Evolutionary conservation across 1,140 invertebrate genomes (phyloP), one percentile per base, ranked within the genome.

Genomic region (Bathynomus jamesi): DNA sequence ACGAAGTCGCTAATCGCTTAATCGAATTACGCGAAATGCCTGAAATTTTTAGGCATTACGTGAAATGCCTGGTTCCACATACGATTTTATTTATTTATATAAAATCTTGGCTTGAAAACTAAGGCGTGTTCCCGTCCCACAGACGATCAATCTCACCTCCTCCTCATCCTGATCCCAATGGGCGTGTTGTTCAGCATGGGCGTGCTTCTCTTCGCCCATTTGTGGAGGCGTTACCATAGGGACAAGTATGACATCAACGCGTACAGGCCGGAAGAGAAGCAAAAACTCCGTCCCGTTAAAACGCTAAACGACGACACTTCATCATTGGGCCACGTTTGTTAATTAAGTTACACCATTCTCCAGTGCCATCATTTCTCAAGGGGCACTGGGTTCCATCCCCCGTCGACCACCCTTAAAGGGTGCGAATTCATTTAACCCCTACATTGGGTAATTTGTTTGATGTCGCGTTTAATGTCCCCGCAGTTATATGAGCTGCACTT

Each of bases 191-290:
- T 24, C 21, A 24, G 30, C 17, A 32, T 67, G 8, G 29, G 31
- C 13, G 30, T 28, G 4, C 17, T 28, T 21, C 30, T 67, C 31
- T 27, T 46, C 30, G 66, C 28, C n/a, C 21, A 64, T 28, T 40
- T 65, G 24, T 70, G 69, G 62, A 61, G 69, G 25, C 27, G 61
- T 17, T 65, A 65, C 40, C 69, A 70, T 63, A 40, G 69, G 11
- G 69, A 70, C 25, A 70, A 70, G 62, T 70, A 70, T 17, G 62
- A 70, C 62, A 70, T 70, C 30, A 70, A 65, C 28, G 61, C 31
- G 13, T 70, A 70, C 63, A 70, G 62, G 29, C 62, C 69, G 4
- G 63, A 64, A n/a, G 69, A 70, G 62, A 70, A 30, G 4, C 61
- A 70, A 40, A 65, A 70, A 25, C 69, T 70, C 13, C 31, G 69